Conservation (phyloP, 2,888 invertebrate genomes). For the Portevinia maculata region DNA sequence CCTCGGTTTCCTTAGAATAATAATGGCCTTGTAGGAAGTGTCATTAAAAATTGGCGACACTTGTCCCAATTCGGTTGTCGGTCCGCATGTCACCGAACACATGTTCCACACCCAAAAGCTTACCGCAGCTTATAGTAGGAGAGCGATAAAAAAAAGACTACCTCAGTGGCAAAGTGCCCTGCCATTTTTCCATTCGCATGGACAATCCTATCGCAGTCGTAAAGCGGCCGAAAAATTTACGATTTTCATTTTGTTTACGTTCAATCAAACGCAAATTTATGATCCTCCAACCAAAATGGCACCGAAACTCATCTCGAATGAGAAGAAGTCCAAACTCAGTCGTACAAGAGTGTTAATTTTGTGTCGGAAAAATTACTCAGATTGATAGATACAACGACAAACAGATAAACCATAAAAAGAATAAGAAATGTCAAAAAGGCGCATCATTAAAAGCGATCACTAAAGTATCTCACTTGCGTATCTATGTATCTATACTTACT, state of each 20-base stretch:
- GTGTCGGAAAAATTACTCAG: neutral
- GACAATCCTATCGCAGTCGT: slow-evolving; percentile 1
- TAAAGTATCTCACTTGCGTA: slow-evolving; percentile 12
- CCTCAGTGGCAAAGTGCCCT: neutral
- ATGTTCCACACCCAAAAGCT: neutral
- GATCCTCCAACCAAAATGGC: slow-evolving; percentile 8
- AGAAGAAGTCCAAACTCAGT: neutral
- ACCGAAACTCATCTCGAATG: neutral
- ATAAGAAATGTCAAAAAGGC: slow-evolving; percentile 36
- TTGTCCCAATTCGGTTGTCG: no score
- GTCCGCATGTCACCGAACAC: no score
- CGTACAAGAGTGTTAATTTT: slow-evolving; percentile 5
- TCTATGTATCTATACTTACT: slow-evolving; percentile 16
- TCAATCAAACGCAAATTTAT: slow-evolving; percentile 19
- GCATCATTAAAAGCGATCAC: slow-evolving; percentile 49
- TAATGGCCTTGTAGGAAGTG: no score
- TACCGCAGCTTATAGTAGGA: neutral
- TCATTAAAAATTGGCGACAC: no score
- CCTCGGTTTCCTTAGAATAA: no score
- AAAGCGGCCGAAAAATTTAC: slow-evolving; percentile 1
- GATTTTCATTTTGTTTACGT: slow-evolving; percentile 15
- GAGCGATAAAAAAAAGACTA: neutral
- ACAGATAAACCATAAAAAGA: slow-evolving; percentile 4
- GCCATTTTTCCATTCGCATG: neutral
- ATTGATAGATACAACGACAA: neutral